These are phyloP conservation scores for Diarsia mendica DNA, from an alignment of 2,888 invertebrate genomes.

Conservation along the genomic window DNA sequence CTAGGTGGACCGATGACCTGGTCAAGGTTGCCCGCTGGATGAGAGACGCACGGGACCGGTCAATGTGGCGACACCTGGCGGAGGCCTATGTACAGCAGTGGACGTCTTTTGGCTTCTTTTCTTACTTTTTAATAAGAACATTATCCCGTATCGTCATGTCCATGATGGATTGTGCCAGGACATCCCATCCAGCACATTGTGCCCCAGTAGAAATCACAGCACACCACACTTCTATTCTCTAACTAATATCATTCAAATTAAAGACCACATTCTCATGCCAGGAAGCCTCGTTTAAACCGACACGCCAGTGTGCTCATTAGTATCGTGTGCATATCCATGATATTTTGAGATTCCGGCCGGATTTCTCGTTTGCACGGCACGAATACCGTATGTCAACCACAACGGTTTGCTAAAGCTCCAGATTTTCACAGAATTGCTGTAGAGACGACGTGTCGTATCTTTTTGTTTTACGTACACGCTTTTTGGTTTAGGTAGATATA, in stretches of 20 bases:
- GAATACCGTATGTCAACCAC: constrained; percentile 29
- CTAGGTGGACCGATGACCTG: too few species aligned
- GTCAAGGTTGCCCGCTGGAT: too few species aligned
- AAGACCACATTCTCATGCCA: constrained; percentile 20
- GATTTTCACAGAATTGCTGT: constrained; percentile 20
- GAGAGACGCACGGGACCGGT: too few species aligned
- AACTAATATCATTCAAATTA: constrained; percentile 32
- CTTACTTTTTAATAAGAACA: too few species aligned
- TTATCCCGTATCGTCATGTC: too few species aligned
- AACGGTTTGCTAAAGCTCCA: constrained; percentile 22
- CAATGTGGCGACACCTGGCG: too few species aligned
- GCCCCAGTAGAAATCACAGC: background rate
- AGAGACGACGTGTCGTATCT: constrained; percentile 14
- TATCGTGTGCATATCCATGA: constrained; percentile 40
- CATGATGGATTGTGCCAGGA: too few species aligned
- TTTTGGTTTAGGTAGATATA: background rate
- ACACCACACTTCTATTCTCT: background rate
- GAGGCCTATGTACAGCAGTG: too few species aligned
- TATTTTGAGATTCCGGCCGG: constrained; percentile 49
- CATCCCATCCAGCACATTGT: too few species aligned
- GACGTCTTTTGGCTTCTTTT: too few species aligned
- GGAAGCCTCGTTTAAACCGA: constrained; percentile 32
- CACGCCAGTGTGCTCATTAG: constrained; percentile 50
- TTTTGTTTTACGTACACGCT: background rate
- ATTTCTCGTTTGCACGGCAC: constrained; percentile 32